phyloP scores from a whole-genome alignment of 2,113 vertebrate species.

The Alligator mississippiensis region DNA sequence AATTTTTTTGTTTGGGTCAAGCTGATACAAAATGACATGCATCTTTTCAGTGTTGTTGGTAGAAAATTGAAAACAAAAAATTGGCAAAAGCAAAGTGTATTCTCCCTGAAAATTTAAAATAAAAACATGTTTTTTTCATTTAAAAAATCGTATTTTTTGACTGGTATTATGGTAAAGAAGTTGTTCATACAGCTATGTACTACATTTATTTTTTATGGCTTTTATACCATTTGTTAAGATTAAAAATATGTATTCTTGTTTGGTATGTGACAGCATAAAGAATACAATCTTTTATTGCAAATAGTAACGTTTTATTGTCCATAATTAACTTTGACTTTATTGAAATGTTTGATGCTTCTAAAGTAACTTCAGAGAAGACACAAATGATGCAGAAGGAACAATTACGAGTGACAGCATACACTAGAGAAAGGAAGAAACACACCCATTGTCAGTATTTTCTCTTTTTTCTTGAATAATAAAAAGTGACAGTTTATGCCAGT shows the following conservation, averaged over 20 bases:
- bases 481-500: not conserved
- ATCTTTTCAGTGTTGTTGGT: not conserved
- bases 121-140: not conserved
- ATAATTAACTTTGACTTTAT: not conserved
- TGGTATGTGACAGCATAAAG: not conserved
- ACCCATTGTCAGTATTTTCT: not conserved
- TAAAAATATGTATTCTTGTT: not conserved
- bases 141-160: not conserved
- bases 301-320: not conserved
- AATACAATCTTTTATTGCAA: not conserved
- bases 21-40: not conserved
- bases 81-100: not conserved
- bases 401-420: not conserved
- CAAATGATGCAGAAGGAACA: not conserved
- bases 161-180: no score
- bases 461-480: not conserved
- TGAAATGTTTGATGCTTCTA: not conserved
- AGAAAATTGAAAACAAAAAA: not conserved
- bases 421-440: not conserved
- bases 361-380: not conserved
- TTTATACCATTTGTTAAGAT: slow-evolving; percentile 5
- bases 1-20: not conserved
- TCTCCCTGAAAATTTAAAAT: not conserved
- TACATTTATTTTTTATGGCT: not conserved
- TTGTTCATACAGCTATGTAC: not conserved